These are phyloP conservation scores for Uloborus diversus DNA, from an alignment of 1,140 invertebrate species.

Conservation along the genomic window DNA sequence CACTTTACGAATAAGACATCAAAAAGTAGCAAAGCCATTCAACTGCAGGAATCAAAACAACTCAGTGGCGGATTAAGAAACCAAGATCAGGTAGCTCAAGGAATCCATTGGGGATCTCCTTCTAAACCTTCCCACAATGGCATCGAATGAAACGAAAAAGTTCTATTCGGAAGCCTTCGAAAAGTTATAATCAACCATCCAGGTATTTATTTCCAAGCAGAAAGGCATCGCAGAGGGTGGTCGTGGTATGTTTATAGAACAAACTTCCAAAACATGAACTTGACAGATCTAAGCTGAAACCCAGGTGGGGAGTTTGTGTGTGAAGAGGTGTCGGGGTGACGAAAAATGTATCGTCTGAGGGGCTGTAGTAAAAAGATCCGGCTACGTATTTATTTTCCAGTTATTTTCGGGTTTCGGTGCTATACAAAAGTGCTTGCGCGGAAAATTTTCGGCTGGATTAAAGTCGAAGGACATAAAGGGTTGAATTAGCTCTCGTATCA, in stretches of 20 bases:
- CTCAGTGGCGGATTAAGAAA: background rate
- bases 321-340: background rate
- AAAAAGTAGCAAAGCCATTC: background rate
- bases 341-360: too few species aligned
- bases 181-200: conserved; percentile 19
- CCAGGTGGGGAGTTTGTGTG: background rate
- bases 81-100: background rate
- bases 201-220: background rate
- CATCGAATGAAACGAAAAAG: background rate
- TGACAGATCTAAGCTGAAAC: background rate
- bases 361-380: background rate
- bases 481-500: too few species aligned
- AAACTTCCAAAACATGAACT: conserved; percentile 38
- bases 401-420: background rate
- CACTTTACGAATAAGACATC: background rate
- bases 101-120: background rate
- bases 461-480: background rate
- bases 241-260: conserved; percentile 29
- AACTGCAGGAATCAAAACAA: background rate
- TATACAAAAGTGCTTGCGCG: background rate
- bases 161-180: background rate
- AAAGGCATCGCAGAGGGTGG: conserved; percentile 6
- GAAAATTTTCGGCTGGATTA: background rate
- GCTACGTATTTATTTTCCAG: background rate
- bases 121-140: background rate